Percentiles rank a stretch among this genome's conserved stretches.
phyloP scores from a whole-genome alignment of 2,113 vertebrate species.

The Delphinus delphis region DNA sequence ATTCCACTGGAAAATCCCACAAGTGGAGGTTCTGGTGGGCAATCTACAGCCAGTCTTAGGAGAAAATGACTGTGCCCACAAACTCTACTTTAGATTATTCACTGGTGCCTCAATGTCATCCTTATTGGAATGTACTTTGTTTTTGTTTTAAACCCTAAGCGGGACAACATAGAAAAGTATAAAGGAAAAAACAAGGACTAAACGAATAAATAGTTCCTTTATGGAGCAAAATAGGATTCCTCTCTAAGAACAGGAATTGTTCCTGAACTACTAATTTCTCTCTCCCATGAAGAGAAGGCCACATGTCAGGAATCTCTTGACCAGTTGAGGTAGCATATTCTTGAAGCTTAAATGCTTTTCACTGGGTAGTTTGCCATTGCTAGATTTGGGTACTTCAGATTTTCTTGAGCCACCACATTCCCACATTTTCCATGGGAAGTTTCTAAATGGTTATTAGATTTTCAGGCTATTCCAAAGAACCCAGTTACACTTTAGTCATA shows the following conservation, averaged over 20 bases:
- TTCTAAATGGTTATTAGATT: not conserved
- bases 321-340: not conserved
- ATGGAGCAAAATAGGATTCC: not conserved
- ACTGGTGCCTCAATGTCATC: not conserved
- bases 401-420: not conserved
- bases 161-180: not conserved
- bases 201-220: slow-evolving; percentile 7
- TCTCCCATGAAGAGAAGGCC: not conserved
- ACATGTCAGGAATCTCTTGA: not conserved
- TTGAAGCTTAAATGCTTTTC: not conserved
- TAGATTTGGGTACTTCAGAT: not conserved
- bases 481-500: not conserved
- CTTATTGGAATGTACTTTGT: not conserved
- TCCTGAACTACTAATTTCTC: not conserved
- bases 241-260: not conserved
- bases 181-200: not conserved
- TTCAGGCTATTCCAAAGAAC: not conserved
- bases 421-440: not conserved
- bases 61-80: not conserved
- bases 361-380: not conserved
- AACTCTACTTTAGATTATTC: not conserved
- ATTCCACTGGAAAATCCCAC: not conserved
- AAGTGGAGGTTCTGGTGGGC: not conserved
- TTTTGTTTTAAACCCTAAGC: not conserved
- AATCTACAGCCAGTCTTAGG: not conserved